A percentile compares a stretch with the other conserved stretches of the same genome.
phyloP scores from a whole-genome alignment of 1,140 invertebrate species.

The Gryllus bimaculatus region DNA sequence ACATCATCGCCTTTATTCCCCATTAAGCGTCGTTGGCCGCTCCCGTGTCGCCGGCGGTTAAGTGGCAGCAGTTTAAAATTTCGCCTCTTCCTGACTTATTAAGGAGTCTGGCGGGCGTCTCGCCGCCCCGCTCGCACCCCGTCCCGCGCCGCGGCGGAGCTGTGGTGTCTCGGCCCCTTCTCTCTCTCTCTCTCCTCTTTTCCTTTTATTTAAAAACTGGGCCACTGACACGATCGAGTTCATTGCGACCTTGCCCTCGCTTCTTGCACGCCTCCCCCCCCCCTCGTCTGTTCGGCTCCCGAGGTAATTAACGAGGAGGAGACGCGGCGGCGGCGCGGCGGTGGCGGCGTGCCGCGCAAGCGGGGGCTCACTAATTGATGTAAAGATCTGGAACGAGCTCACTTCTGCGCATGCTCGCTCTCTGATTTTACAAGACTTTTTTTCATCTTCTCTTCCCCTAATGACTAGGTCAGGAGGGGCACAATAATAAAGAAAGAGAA shows the following conservation, averaged over 20 bases:
- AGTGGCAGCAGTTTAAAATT: constrained; percentile 17
- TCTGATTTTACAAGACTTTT: constrained; percentile 10
- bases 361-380: constrained; percentile 17
- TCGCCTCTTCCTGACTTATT: constrained; percentile 20
- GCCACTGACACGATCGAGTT: constrained; percentile 17
- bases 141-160: background rate
- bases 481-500: constrained; percentile 21
- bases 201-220: constrained; percentile 17
- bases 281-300: background rate
- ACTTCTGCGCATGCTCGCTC: constrained; percentile 12
- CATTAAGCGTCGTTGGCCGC: constrained; percentile 15
- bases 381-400: constrained; percentile 17
- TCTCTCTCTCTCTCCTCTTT: constrained; percentile 12
- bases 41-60: constrained; percentile 10
- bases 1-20: constrained; percentile 18
- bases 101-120: constrained; percentile 13
- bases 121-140: background rate
- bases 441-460: constrained; percentile 12
- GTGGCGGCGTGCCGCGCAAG: background rate
- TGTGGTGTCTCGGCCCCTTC: background rate
- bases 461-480: constrained; percentile 22
- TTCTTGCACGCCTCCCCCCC: background rate
- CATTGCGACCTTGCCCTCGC: constrained; percentile 18
- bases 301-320: constrained; percentile 18
- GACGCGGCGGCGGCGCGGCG: background rate